These are phyloP conservation scores for Esperia sulphurella DNA, from an alignment of 2,888 invertebrate species.

Conservation along the genomic window DNA sequence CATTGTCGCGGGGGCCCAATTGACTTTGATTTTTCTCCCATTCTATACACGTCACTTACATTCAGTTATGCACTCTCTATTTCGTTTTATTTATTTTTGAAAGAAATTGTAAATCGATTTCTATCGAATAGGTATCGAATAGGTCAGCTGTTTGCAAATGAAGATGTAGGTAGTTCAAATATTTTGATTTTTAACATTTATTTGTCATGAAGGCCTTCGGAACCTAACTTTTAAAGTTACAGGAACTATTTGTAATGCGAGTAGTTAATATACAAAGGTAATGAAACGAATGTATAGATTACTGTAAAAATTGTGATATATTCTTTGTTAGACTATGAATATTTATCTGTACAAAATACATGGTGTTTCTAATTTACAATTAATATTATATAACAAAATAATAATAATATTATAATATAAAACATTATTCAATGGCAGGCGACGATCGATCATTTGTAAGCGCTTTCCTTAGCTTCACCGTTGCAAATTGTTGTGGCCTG, in stretches of 20 bases:
- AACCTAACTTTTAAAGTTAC: no score
- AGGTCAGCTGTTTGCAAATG: not conserved
- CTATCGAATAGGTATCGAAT: no score
- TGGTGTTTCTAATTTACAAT: constrained; percentile 73
- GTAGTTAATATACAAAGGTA: no score
- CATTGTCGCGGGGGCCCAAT: constrained; percentile 58
- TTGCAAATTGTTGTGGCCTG: constrained; percentile 93
- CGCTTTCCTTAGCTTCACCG: constrained; percentile 92
- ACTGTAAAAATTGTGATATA: constrained; percentile 78
- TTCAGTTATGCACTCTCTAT: constrained; percentile 5
- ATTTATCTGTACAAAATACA: constrained; percentile 80
- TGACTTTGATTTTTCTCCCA: constrained; percentile 57
- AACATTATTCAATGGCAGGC: constrained; percentile 82
- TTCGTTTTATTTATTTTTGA: not conserved
- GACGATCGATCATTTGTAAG: constrained; percentile 92
- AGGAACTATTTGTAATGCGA: no score
- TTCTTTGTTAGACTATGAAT: constrained; percentile 79
- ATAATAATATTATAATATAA: constrained; percentile 41
- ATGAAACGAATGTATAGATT: constrained; percentile 49
- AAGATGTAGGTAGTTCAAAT: not conserved
- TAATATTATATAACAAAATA: constrained; percentile 73
- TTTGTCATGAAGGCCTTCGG: no score
- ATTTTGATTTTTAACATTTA: not conserved
- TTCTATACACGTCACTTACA: constrained; percentile 7
- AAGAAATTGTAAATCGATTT: no score